These are phyloP conservation scores for Dipodomys spectabilis DNA, from an alignment of 2,113 vertebrate species.

Conservation along the genomic window DNA sequence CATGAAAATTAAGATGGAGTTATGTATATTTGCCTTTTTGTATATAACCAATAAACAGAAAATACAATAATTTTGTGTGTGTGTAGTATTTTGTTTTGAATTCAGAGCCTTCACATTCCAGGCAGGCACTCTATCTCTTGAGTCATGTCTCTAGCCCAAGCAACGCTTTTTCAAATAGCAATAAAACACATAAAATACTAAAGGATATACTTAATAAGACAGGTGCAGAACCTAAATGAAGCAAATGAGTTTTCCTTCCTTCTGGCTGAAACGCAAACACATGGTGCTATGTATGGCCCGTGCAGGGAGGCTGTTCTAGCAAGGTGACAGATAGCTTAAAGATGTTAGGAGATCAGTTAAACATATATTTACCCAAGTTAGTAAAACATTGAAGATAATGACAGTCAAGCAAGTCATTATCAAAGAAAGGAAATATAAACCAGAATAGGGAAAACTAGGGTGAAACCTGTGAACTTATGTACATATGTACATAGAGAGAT, in stretches of 20 bases:
- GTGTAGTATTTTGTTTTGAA: too few species aligned
- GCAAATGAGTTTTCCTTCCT: constrained; percentile 16
- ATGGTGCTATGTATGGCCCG: not conserved
- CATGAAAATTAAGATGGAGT: not conserved
- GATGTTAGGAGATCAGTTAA: not conserved
- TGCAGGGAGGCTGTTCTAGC: not conserved
- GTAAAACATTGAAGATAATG: not conserved
- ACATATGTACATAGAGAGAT: not conserved
- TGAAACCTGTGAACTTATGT: not conserved
- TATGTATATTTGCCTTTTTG: not conserved
- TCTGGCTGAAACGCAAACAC: not conserved
- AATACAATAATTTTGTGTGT: too few species aligned
- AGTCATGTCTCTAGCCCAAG: not conserved
- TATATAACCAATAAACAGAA: not conserved
- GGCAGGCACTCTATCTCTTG: too few species aligned
- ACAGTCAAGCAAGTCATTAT: not conserved
- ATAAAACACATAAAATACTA: constrained; percentile 19
- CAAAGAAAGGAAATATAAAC: not conserved
- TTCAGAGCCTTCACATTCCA: too few species aligned
- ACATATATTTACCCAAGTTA: not conserved
- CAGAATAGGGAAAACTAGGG: not conserved
- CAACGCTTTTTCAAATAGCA: not conserved
- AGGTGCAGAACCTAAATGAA: not conserved
- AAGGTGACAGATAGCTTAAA: not conserved
- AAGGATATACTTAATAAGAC: not conserved